Percentiles rank a stretch among this genome's conserved stretches.
Evolutionary conservation across 2,888 invertebrate species (phyloP).

Genomic region (Furcula furcula): DNA sequence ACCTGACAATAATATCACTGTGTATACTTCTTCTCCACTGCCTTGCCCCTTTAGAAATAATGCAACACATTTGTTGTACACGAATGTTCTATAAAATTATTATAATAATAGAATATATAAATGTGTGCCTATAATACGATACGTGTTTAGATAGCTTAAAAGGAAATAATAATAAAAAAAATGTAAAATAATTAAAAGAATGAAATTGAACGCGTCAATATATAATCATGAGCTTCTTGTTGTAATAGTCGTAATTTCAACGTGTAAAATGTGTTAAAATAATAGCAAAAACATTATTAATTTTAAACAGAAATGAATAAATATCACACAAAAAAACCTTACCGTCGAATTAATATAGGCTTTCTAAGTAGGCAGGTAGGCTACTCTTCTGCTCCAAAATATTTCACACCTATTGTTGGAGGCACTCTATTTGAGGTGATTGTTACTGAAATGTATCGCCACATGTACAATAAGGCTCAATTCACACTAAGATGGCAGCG

Average conservation of each 20-base stretch:
- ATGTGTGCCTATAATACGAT: slow-evolving; percentile 73
- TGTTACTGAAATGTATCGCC: too few species aligned
- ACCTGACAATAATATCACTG: slow-evolving; percentile 31
- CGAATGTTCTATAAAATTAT: slow-evolving; percentile 14
- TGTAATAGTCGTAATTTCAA: slow-evolving; percentile 30
- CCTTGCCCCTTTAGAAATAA: slow-evolving; percentile 16
- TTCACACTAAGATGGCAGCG: too few species aligned
- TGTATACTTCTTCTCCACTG: slow-evolving; percentile 23
- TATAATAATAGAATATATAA: slow-evolving; percentile 45
- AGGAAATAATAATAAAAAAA: slow-evolving; percentile 30
- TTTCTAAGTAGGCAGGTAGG: too few species aligned
- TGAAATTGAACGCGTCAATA: slow-evolving; percentile 50
- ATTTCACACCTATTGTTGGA: too few species aligned
- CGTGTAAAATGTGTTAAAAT: not conserved
- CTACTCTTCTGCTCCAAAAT: too few species aligned
- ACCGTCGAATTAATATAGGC: too few species aligned
- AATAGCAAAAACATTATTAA: too few species aligned
- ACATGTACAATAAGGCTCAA: too few species aligned
- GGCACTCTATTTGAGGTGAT: too few species aligned
- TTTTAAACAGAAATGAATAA: too few species aligned
- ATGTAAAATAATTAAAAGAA: slow-evolving; percentile 49
- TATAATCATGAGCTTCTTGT: slow-evolving; percentile 65
- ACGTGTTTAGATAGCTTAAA: slow-evolving; percentile 62
- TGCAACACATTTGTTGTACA: slow-evolving; percentile 13
- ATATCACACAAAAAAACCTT: too few species aligned